phyloP scores from a whole-genome alignment of 2,113 vertebrate species.

The Tyto alba region DNA sequence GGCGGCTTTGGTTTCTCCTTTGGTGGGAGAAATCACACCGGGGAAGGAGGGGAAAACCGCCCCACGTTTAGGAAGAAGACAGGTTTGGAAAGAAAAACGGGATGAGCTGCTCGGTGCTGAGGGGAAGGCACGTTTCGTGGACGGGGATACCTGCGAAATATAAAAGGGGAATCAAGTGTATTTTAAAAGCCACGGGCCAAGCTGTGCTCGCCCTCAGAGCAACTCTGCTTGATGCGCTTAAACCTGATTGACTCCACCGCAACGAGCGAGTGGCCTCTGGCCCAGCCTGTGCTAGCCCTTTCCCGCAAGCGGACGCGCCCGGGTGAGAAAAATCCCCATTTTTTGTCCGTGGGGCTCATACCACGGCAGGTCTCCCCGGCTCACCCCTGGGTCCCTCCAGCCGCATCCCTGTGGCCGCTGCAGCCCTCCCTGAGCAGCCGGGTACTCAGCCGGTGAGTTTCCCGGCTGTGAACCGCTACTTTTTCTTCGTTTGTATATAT shows the following conservation, averaged over 20 bases:
- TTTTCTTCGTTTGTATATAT: neutral
- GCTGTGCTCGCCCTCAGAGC: neutral
- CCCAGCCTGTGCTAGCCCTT: neutral
- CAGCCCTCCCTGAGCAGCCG: neutral
- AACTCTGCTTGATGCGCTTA: neutral
- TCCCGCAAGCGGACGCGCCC: neutral
- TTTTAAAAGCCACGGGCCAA: neutral
- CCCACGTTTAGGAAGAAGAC: neutral
- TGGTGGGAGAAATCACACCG: neutral
- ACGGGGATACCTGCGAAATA: neutral
- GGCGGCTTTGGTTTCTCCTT: neutral
- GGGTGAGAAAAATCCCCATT: neutral
- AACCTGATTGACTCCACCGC: neutral
- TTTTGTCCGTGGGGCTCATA: neutral
- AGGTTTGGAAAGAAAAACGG: neutral
- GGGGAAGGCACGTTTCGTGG: neutral
- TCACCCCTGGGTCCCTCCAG: neutral
- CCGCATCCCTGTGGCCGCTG: accelerated
- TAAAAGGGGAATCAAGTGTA: neutral
- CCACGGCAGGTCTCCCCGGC: accelerated
- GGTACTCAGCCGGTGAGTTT: neutral
- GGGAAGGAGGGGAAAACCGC: neutral
- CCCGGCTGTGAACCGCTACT: neutral
- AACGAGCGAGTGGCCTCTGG: neutral
- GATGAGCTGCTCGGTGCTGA: neutral